Evolutionary conservation across 2,888 invertebrate species (phyloP), one percentile per base, ranked within the genome.

Genomic region (Parapristionchus giblindavisi): DNA sequence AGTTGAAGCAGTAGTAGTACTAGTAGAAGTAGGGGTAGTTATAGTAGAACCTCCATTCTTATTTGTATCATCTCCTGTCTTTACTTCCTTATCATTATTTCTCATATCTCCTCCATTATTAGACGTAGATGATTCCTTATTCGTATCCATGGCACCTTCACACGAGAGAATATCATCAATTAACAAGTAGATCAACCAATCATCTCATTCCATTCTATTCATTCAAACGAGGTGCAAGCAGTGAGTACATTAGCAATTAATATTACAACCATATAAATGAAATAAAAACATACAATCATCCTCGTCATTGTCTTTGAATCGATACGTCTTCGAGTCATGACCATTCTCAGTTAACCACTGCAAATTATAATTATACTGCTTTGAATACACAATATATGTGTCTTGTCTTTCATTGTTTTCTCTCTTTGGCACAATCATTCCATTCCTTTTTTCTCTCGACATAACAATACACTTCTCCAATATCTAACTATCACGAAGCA

Each of bases 321-420:
- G 73, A 52, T 61, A 36, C 4, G 61, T 48, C n/a, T 32, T 14
- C 21, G 61, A 48, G 27, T 73, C 38, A 21, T 36, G 51, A 8
- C 73, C 73, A 11, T 73, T 34, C 24, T 73, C 60, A 24, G 24
- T 73, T 51, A 73, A 32, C 63, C 63, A 65, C 63, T 65, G 43
- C 3, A 65, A 56, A 29, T 27, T n/a, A n/a, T n/a, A n/a, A n/a
- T n/a, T n/a, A n/a, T n/a, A n/a, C n/a, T n/a, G n/a, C n/a, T n/a
- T n/a, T n/a, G n/a, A n/a, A n/a, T n/a, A n/a, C n/a, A n/a, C n/a
- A n/a, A n/a, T n/a, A n/a, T n/a, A n/a, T n/a, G n/a, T n/a, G n/a
- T n/a, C n/a, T n/a, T n/a, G n/a, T n/a, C n/a, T n/a, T n/a, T n/a
- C n/a, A n/a, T n/a, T n/a, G n/a, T n/a, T n/a, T n/a, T n/a, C n/a